phyloP scores from a whole-genome alignment of 2,888 invertebrate species.

The Vannuccia rotundouncinata region DNA sequence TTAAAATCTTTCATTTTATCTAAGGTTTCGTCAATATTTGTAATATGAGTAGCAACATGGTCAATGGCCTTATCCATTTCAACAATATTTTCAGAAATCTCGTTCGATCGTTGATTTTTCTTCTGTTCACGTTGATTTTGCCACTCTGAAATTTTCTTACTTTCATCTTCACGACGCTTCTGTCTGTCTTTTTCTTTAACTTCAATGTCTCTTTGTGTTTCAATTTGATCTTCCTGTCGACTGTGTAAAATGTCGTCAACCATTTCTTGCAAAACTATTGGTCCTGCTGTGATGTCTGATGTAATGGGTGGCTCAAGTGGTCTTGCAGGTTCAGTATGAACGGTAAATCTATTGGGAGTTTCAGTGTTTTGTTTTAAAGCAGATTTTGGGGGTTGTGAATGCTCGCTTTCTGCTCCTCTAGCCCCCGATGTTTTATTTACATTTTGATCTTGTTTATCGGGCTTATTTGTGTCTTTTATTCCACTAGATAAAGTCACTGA shows the following conservation, averaged over 20 bases:
- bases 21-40: constrained; percentile 27
- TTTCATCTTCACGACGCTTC: constrained; percentile 23
- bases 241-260: constrained; percentile 24
- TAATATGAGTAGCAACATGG: background rate
- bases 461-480: background rate
- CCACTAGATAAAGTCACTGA: background rate
- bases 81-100: constrained; percentile 4
- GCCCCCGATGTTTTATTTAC: too few species aligned
- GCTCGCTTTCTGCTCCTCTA: too few species aligned
- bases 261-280: background rate
- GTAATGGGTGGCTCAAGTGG: background rate
- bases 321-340: too few species aligned
- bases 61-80: constrained; percentile 30
- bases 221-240: background rate
- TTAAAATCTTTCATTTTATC: constrained; percentile 27
- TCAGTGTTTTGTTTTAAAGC: too few species aligned
- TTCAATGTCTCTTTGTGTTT: background rate
- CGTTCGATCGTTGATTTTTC: constrained; percentile 16
- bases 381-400: too few species aligned
- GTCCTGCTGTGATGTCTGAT: background rate
- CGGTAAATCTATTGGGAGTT: too few species aligned
- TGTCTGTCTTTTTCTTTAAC: background rate
- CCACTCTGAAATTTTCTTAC: background rate
- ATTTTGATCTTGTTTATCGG: too few species aligned
- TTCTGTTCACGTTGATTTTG: background rate